These are phyloP conservation scores for Macrosteles quadrilineatus DNA, from an alignment of 1,140 invertebrate genomes.

Conservation along the genomic window DNA sequence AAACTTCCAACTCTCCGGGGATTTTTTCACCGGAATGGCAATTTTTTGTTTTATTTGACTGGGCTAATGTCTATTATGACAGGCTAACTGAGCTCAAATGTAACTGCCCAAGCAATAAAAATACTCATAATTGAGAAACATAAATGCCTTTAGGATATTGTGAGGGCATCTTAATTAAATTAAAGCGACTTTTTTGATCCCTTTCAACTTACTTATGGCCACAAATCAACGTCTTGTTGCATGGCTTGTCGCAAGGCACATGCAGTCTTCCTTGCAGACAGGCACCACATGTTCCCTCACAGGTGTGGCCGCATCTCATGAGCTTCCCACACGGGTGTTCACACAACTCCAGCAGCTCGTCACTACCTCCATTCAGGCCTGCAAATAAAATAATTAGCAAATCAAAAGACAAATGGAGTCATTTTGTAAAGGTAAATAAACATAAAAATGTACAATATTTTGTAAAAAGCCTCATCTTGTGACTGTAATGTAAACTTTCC, in stretches of 20 bases:
- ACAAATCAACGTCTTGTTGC: background rate
- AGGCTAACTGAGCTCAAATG: background rate
- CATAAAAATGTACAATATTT: too few species aligned
- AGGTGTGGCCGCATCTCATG: background rate
- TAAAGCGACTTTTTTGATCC: background rate
- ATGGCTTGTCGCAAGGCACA: background rate
- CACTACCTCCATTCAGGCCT: slow-evolving; percentile 8
- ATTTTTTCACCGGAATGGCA: too few species aligned
- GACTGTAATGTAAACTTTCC: too few species aligned
- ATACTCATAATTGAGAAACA: background rate
- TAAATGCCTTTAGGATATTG: background rate
- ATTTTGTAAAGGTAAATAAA: too few species aligned
- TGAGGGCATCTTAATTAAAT: background rate
- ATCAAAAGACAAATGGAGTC: too few species aligned
- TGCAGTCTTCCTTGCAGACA: background rate
- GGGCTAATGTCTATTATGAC: background rate
- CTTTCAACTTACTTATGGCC: background rate
- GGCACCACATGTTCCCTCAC: background rate
- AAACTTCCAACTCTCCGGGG: too few species aligned
- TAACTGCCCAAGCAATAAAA: background rate
- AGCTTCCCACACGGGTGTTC: background rate
- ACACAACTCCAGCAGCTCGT: background rate
- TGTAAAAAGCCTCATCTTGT: too few species aligned
- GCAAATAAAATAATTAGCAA: too few species aligned
- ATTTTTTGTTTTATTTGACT: too few species aligned